Evolutionary conservation across 2,113 vertebrate species (phyloP).

Genomic region (Ondatra zibethicus): DNA sequence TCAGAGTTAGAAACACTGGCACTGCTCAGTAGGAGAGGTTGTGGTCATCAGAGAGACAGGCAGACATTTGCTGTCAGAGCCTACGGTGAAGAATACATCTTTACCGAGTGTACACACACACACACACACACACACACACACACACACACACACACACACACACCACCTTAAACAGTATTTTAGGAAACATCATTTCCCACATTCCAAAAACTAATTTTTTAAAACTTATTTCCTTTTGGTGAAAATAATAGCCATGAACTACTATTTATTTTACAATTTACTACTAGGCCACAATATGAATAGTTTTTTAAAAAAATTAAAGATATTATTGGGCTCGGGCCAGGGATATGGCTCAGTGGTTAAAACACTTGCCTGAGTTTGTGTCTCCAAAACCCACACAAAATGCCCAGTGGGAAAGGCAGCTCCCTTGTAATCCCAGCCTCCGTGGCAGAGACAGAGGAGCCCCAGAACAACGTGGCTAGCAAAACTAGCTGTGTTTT

Average conservation of each 20-base stretch:
- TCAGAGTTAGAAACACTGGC: neutral
- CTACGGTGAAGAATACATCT: neutral
- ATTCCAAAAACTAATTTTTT: conserved; percentile 14
- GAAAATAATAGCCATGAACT: conserved; percentile 24
- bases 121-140: neutral
- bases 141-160: neutral
- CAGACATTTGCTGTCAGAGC: neutral
- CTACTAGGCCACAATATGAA: neutral
- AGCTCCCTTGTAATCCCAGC: neutral
- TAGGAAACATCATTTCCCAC: neutral
- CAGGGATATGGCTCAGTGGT: no score
- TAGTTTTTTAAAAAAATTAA: neutral
- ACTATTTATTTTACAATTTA: conserved; percentile 13
- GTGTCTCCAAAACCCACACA: neutral
- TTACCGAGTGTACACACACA: neutral
- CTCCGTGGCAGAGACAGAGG: neutral
- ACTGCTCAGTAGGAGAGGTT: neutral
- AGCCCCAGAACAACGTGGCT: neutral
- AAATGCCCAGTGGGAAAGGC: no score
- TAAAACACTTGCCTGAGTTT: neutral
- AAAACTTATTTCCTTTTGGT: conserved; percentile 22
- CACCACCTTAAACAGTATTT: neutral
- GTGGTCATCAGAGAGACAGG: neutral
- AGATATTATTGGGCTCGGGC: neutral
- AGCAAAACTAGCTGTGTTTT: neutral